Conservation (phyloP, 2,797 vertebrate species). For the Florisuga fusca region DNA sequence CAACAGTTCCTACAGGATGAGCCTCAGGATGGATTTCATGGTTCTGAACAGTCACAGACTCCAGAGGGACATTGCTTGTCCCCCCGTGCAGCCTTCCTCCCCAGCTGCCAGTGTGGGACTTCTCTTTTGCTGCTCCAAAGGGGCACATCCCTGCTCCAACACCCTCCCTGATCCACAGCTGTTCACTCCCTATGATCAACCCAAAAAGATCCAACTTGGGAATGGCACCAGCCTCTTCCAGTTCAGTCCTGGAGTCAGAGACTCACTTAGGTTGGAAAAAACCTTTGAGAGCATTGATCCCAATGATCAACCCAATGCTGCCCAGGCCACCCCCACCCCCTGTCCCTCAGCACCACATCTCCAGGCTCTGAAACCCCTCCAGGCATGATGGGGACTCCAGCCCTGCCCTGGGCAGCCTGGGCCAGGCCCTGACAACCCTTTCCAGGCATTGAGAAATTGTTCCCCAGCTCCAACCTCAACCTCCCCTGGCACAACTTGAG, state of each 20-base stretch:
- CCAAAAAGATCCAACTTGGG: rapidly evolving
- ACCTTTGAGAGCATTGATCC: too few relatives aligned
- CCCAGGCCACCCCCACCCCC: too few relatives aligned
- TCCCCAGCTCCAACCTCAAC: too few relatives aligned
- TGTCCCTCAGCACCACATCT: too few relatives aligned
- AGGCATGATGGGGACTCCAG: too few relatives aligned
- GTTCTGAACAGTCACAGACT: rapidly evolving
- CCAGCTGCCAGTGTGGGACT: neutral
- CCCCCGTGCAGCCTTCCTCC: neutral
- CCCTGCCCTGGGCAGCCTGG: too few relatives aligned
- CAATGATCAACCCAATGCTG: too few relatives aligned
- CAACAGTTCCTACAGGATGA: neutral
- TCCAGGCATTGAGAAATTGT: too few relatives aligned
- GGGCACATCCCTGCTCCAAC: rapidly evolving
- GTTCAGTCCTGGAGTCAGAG: neutral
- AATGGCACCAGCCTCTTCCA: neutral
- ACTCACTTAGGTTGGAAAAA: too few relatives aligned
- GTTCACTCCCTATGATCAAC: neutral
- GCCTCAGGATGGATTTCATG: neutral
- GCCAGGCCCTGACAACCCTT: too few relatives aligned
- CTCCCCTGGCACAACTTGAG: too few relatives aligned
- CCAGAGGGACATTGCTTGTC: rapidly evolving
- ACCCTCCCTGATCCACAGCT: rapidly evolving
- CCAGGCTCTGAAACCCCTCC: too few relatives aligned
- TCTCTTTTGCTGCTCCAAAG: neutral